phyloP scores from a whole-genome alignment of 2,888 invertebrate species.

The Liopterus haemorrhoidalis region DNA sequence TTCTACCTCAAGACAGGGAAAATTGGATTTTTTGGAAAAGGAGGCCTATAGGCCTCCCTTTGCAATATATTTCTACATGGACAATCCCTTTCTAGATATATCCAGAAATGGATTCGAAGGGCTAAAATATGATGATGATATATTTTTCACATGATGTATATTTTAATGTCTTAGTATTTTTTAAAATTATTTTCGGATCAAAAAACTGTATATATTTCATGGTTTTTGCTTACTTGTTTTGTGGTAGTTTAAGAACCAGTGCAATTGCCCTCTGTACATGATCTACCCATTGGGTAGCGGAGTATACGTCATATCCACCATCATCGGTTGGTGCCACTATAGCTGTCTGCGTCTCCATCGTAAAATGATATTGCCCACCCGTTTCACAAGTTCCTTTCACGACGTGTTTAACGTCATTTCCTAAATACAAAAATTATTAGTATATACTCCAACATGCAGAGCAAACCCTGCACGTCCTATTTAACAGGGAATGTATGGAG shows the following conservation, averaged over 20 bases:
- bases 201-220: too few species aligned
- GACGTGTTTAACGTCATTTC: conserved; percentile 46
- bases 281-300: conserved; percentile 62
- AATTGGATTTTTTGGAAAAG: too few species aligned
- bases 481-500: too few species aligned
- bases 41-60: too few species aligned
- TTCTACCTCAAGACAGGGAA: too few species aligned
- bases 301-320: conserved; percentile 58
- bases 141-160: too few species aligned
- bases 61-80: too few species aligned
- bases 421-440: conserved; percentile 27
- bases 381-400: conserved; percentile 53
- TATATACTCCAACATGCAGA: background rate
- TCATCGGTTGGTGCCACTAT: conserved; percentile 60
- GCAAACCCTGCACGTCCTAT: too few species aligned
- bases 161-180: too few species aligned
- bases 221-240: conserved; percentile 59
- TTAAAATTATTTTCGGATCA: too few species aligned
- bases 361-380: conserved; percentile 67
- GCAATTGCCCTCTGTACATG: conserved; percentile 52
- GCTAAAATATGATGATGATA: too few species aligned
- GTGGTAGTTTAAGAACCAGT: conserved; percentile 49
- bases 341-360: conserved; percentile 69
- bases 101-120: conserved; percentile 63
- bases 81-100: too few species aligned